phyloP scores from a whole-genome alignment of 2,888 invertebrate species.

The Metopia argyrocephala region DNA sequence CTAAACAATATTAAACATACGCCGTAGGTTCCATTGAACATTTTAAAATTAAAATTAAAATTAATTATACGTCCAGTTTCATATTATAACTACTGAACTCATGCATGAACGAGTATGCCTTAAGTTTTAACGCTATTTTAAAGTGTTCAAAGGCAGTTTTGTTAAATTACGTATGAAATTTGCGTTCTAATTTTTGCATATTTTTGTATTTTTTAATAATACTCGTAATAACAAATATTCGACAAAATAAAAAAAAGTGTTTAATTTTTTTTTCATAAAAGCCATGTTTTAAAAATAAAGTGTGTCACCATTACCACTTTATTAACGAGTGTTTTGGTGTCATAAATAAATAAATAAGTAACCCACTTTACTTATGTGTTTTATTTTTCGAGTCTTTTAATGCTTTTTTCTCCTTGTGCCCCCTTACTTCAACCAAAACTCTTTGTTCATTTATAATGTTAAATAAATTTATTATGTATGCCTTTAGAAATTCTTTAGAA shows the following conservation, averaged over 20 bases:
- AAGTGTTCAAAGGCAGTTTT: too few relatives aligned
- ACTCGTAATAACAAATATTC: neutral
- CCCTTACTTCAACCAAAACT: neutral
- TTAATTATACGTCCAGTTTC: too few relatives aligned
- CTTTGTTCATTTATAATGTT: too few relatives aligned
- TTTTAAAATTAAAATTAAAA: too few relatives aligned
- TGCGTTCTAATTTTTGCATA: neutral
- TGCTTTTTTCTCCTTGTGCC: too few relatives aligned
- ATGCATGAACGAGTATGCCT: too few relatives aligned
- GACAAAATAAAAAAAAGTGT: neutral
- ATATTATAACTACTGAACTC: too few relatives aligned
- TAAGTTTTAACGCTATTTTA: too few relatives aligned
- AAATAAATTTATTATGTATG: neutral
- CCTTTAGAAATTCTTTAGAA: constrained; percentile 7
- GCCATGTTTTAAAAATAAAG: neutral
- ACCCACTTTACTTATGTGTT: neutral
- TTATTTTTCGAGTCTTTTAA: too few relatives aligned
- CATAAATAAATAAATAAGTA: neutral
- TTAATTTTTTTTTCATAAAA: neutral
- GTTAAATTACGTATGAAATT: too few relatives aligned
- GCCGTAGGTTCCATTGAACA: too few relatives aligned
- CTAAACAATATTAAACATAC: too few relatives aligned
- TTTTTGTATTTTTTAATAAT: neutral
- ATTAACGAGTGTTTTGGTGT: neutral
- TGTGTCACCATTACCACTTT: neutral